A percentile compares a stretch with the other conserved stretches of the same genome.
These are phyloP conservation scores for Emydura subglobosa DNA, from an alignment of 2,113 vertebrate genomes.

Conservation along the genomic window DNA sequence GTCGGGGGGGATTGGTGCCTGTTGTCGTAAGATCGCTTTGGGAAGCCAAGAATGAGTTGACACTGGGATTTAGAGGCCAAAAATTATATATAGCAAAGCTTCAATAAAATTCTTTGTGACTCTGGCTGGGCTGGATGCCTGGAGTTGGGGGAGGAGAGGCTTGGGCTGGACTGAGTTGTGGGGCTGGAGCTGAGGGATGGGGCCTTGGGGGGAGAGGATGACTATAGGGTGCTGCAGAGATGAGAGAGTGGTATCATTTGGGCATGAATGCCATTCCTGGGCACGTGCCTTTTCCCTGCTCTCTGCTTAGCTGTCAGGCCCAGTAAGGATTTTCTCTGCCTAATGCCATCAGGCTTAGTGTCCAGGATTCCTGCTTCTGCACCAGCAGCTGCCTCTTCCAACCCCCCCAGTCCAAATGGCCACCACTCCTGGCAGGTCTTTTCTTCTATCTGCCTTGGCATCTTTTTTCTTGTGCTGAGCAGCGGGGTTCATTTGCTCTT, in stretches of 20 bases:
- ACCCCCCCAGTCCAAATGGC: background rate
- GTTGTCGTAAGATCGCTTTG: constrained; percentile 46
- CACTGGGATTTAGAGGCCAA: constrained; percentile 66
- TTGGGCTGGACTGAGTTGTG: background rate
- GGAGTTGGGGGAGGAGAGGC: constrained; percentile 17
- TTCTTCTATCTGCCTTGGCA: background rate
- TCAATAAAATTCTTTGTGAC: constrained; percentile 74
- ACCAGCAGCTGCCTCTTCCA: background rate
- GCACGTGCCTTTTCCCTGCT: background rate
- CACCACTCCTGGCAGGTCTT: background rate
- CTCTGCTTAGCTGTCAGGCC: background rate
- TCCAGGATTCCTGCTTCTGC: background rate
- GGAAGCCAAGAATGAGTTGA: constrained; percentile 59
- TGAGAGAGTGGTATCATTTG: background rate
- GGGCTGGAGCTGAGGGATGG: background rate
- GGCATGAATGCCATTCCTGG: background rate
- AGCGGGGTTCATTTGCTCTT: background rate
- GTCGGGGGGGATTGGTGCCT: constrained; percentile 31
- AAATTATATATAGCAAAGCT: constrained; percentile 72
- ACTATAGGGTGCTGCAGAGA: background rate
- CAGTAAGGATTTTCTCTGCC: background rate
- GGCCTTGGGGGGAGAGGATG: background rate
- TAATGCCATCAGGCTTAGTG: background rate
- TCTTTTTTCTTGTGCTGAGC: background rate
- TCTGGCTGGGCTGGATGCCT: constrained; percentile 66